Evolutionary conservation across 30 jellyfish, hydroid and myxozoan species (phyloP), one percentile per base, ranked within the genome.

Genomic region (Cassiopea xamachana): DNA sequence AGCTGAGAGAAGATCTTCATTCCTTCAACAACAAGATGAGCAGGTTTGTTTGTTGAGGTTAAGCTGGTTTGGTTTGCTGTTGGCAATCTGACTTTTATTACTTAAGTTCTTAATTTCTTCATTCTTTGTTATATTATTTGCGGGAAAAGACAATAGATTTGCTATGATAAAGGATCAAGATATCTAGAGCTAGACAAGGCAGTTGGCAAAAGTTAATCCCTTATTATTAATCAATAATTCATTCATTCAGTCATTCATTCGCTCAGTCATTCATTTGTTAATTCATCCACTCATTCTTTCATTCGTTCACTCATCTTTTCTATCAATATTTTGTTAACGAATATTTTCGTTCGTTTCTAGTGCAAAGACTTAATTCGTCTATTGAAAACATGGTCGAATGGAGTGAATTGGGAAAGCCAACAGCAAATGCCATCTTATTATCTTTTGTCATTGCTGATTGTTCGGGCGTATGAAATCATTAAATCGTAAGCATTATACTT

Each of bases 321-420:
- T 64, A 64, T 55, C 64, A 55, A 10, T 55, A 55, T 55, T 55
- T 55, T 55, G 12, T 6, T 55, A 55, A 55, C 12, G 7, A 10
- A 3, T 10, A 3, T 55, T 55, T 6, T 55, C 12, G 12, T 64
- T 64, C 19, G 6, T 5, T 77, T 87, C n/a, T 81, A 95, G 99
- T 95, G 99, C 91, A 92, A 89, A 69, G 98, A 96, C 62, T 81
- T 96, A 45, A 92, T 96, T 64, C 75, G 99, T 7, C 79, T 92
- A 10, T 91, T 95, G 14, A 95, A 95, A 73, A 44, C 60, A 59
- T 95, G 99, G 99, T 18, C 89, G 2, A 93, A 91, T 47, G 87
- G 60, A 70, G 86, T 95, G 19, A 69, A 67, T 2, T 95, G 99
- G 99, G 51, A 51, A 55, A 59, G 39, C 15, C 79, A 79, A 15